Base-by-base conservation (phyloP, 2,797 vertebrate species). In the Cossypha heuglini region DNA sequence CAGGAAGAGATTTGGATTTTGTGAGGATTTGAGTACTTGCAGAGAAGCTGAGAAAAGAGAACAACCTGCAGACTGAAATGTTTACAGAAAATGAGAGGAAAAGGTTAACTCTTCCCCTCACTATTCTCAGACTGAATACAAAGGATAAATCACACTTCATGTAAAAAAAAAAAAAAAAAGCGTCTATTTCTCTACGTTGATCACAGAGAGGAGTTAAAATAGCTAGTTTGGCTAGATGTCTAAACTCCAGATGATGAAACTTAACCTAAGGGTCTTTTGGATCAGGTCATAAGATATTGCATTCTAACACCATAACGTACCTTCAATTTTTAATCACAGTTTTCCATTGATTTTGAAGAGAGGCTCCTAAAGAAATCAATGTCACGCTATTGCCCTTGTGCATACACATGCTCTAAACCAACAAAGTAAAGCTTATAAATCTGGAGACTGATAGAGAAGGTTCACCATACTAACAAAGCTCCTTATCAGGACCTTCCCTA, bases 311-410 rank as follows among this genome's bases (percentile, higher is more conserved):
- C 52, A 87, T 76, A 91, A 66, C 45, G 10, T 90, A 81, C 49
- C 43, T 92, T 89, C 84, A 89, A 79, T 87, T 79, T 96, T 89
- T 95, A 95, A 96, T 83, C 83, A 93, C 55, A 87, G 55, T 87
- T 79, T 91, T 89, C 52, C 64, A 94, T 82, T 87, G 86, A 91
- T 91, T 95, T 96, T 87, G 37, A 93, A 79, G 76, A 80, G 57
- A 17, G 86, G 33, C 31, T 75, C 77, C 74, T 78, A 84, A 95
- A 95, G 63, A 90, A 92, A 96, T 96, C 83, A 90, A 86, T 93
- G 92, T 93, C 86, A 91, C 40, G 8, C 59, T 85, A 66, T 89
- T 93, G 84, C 75, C 71, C 81, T 95, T 91, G 78, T 86, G 83
- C 86, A 92, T 92, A 84, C 76, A 71, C 79, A 74, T 90, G 48